Base-by-base conservation (phyloP, 2,797 vertebrate genomes). In the Dallia pectoralis region DNA sequence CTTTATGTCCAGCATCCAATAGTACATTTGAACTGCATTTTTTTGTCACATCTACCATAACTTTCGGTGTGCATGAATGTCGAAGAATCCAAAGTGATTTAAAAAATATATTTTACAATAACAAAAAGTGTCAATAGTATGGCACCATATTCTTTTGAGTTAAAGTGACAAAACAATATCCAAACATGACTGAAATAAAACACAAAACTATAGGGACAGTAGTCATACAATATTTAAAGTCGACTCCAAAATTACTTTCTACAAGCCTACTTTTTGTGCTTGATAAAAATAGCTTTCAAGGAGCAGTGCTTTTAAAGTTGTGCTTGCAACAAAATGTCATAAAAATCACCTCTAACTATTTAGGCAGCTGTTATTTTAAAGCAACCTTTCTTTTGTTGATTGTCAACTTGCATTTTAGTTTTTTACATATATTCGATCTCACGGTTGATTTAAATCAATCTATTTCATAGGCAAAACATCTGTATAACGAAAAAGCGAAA, bases 1-100 rank as follows among this genome's bases (percentile, higher is more conserved):
- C 69, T 93, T 93, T 92, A 90, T 90, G 91, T 87, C 63, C 82
- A 86, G 82, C 84, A 89, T 77, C 78, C 74, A 73, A 87, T 76
- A 82, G 75, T 84, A 89, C 81, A 88, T 30, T 64, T 64, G 2
- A 78, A 78, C 76, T 76, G 76, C 77, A 61, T 68, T 19, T 66
- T 25, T 9, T 47, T 61, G 76, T 71, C 16, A 72, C 73, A 62
- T 86, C 80, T 76, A 63, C 81, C 69, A 84, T 48, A n/a, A 87
- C 75, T 64, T 77, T 79, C 74, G 81, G 82, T 84, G 89, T 76
- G 79, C 80, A 74, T 87, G 30, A 80, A 86, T 82, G 82, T 73
- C 82, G 74, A 91, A 89, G 76, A 88, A 81, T 75, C 75, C 40
- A 73, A 82, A 25, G 81, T 85, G 82, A 80, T 67, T n/a, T n/a